Evolutionary conservation across 2,797 vertebrate species (phyloP).

Genomic region (Pelodytes ibericus): DNA sequence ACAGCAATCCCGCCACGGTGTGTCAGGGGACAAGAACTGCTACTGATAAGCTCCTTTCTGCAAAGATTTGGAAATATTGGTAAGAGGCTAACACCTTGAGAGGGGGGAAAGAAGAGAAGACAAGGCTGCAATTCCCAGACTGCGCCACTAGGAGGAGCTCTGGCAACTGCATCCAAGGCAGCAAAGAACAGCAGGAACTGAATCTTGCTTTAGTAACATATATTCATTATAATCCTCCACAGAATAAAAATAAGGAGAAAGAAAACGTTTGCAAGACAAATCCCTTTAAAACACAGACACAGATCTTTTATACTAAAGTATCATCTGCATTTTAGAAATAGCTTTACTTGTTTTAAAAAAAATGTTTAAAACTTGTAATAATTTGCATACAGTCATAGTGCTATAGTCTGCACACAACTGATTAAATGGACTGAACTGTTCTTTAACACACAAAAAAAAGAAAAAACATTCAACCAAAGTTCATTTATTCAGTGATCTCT

Average conservation of each 20-base stretch:
- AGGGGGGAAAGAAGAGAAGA: too few relatives aligned
- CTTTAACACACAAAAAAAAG: too few relatives aligned
- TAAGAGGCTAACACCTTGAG: conserved; percentile 54
- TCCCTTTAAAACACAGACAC: conserved; percentile 5
- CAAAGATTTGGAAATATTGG: conserved; percentile 56
- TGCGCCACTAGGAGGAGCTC: conserved; percentile 67
- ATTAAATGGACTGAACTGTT: too few relatives aligned
- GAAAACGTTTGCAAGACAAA: conserved; percentile 8
- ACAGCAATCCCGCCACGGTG: conserved; percentile 53
- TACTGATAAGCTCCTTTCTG: conserved; percentile 45
- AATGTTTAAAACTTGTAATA: too few relatives aligned
- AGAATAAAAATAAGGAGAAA: conserved; percentile 35
- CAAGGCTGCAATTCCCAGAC: conserved; percentile 32
- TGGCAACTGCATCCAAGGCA: conserved; percentile 60
- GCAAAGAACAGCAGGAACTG: neutral
- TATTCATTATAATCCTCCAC: conserved; percentile 21
- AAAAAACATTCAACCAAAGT: too few relatives aligned
- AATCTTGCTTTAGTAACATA: conserved; percentile 7
- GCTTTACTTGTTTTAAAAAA: too few relatives aligned
- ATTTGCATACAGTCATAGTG: too few relatives aligned
- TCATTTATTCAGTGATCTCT: too few relatives aligned
- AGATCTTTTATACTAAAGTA: neutral
- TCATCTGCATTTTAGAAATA: neutral
- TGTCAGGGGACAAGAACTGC: conserved; percentile 56
- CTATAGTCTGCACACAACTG: too few relatives aligned